Conservation (phyloP, 2,113 vertebrate species). For the Azemiops feae region DNA sequence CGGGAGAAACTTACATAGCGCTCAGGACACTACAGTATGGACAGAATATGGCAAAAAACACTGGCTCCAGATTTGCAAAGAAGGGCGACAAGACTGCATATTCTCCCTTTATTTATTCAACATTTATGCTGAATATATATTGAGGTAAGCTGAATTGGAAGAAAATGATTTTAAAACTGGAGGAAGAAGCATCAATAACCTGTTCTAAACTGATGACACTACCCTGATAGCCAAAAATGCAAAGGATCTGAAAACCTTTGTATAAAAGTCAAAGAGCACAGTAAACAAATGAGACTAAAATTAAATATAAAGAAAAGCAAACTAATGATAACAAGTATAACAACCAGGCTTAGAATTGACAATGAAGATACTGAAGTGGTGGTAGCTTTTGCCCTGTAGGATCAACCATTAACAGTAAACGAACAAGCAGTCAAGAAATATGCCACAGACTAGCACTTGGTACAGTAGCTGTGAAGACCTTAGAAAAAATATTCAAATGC, state of each 20-base stretch:
- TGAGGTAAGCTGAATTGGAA: not conserved
- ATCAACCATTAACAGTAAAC: not conserved
- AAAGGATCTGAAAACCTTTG: not conserved
- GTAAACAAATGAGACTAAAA: not conserved
- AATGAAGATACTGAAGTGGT: not conserved
- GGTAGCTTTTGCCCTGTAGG: not conserved
- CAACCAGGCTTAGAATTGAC: not conserved
- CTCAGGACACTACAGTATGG: not conserved
- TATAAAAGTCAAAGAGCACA: not conserved
- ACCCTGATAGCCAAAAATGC: not conserved
- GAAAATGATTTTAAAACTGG: not conserved
- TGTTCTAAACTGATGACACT: not conserved
- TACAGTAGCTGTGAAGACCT: not conserved
- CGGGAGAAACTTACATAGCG: not conserved
- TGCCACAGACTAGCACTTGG: not conserved
- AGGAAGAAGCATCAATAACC: not conserved
- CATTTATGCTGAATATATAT: not conserved
- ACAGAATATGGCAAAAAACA: not conserved
- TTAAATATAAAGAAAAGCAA: not conserved
- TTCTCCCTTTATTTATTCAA: not conserved
- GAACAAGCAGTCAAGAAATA: not conserved
- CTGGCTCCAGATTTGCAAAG: not conserved
- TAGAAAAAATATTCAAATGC: not conserved
- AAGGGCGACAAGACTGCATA: not conserved
- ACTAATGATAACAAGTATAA: not conserved